Conservation (phyloP, 1,140 invertebrate genomes). For the Temnothorax curvispinosus region DNA sequence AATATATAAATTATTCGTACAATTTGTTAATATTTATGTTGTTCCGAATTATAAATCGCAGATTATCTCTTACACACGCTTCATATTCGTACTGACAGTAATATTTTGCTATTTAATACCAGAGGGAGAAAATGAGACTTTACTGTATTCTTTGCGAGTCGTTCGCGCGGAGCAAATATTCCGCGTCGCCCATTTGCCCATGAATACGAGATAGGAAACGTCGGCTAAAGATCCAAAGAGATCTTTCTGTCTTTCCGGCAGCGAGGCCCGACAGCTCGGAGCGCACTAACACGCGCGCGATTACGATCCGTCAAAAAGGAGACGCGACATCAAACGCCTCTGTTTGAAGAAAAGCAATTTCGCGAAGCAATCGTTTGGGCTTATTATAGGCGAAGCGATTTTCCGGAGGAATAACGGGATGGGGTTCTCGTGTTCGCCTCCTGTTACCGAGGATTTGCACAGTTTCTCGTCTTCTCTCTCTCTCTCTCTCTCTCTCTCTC, state of each 20-base stretch:
- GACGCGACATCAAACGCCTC: constrained; percentile 55
- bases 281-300: constrained; percentile 30
- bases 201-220: constrained; percentile 46
- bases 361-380: constrained; percentile 58
- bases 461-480: constrained; percentile 2
- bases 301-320: constrained; percentile 59
- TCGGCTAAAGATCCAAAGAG: constrained; percentile 19
- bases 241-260: constrained; percentile 28
- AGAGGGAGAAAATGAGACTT: background rate
- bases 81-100: background rate
- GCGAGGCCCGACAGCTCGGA: constrained; percentile 3
- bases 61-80: background rate
- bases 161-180: background rate
- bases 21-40: background rate
- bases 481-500: too few species aligned
- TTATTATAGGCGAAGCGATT: constrained; percentile 59
- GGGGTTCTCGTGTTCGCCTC: constrained; percentile 3
- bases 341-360: constrained; percentile 67
- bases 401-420: constrained; percentile 22
- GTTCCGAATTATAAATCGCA: background rate
- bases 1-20: background rate
- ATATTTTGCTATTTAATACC: constrained; percentile 17
- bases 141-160: background rate
- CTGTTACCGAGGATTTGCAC: constrained; percentile 43
- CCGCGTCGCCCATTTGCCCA: constrained; percentile 19